A percentile compares a stretch with the other conserved stretches of the same genome.
Conservation (phyloP, 92 coral and sea anemone species). For the Heteractis magnifica region DNA sequence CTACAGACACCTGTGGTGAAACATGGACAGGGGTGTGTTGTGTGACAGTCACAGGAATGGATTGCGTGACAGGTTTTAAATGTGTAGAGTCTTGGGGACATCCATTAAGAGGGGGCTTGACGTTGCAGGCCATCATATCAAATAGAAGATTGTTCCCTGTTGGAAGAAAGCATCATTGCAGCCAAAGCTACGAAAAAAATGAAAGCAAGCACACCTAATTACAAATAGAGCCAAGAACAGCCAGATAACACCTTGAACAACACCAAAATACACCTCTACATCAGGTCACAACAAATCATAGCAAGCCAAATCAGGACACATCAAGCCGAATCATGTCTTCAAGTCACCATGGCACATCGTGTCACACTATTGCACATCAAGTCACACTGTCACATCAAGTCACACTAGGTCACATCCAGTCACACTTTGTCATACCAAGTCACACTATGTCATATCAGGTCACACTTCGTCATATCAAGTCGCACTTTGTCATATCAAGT, state of each 20-base stretch:
- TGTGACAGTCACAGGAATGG: slow-evolving; percentile 38
- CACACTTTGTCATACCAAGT: background rate
- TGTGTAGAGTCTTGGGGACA: slow-evolving; percentile 24
- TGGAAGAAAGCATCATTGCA: slow-evolving; percentile 59
- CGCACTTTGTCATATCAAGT: background rate
- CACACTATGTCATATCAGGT: background rate
- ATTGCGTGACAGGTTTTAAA: slow-evolving; percentile 32
- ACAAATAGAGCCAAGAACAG: slow-evolving; percentile 15
- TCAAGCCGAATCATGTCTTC: background rate
- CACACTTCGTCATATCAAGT: background rate
- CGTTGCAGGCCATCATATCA: slow-evolving; percentile 44
- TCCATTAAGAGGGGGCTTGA: slow-evolving; percentile 18
- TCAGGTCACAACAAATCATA: background rate
- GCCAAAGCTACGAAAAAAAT: slow-evolving; percentile 56
- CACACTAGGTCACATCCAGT: background rate
- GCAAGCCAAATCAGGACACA: background rate
- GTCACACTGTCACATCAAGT: background rate
- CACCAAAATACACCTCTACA: background rate
- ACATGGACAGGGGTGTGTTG: slow-evolving; percentile 19
- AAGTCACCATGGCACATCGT: background rate
- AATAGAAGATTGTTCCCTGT: slow-evolving; percentile 49
- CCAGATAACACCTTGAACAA: background rate
- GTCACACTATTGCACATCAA: background rate
- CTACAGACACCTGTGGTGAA: slow-evolving; percentile 18
- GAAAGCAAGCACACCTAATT: slow-evolving; percentile 36